Base-by-base conservation (phyloP, 2,797 vertebrate genomes). In the Gallinago solitaria region DNA sequence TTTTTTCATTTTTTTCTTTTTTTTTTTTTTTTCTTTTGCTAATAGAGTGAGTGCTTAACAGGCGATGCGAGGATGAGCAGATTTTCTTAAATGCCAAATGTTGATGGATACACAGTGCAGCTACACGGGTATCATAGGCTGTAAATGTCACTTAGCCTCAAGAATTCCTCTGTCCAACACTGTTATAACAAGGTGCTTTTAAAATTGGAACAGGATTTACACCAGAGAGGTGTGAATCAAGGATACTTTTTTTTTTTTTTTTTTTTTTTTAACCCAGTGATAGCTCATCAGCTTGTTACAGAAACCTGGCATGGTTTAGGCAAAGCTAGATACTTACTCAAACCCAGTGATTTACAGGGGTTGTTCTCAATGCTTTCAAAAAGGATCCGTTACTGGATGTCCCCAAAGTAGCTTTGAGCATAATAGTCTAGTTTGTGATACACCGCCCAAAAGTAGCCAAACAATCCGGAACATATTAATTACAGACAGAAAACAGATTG, bases 21-120 rank as follows among this genome's bases (percentile, higher is more conserved):
- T 9, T 11, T 23, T 20, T 5, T 6, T 4, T 11, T 16, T 63
- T 35, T 23, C 67, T 70, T 57, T 47, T 60, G 3, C 48, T 95
- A 89, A 91, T 96, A 91, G 68, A 94, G 60, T 79, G 77, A 96
- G 57, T 61, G 88, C 69, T 95, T 96, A 92, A 94, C 92, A 96
- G 90, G 86, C 94, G 19, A 93, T 45, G 81, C 54, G 3, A 94
- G 87, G 93, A 96, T 93, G 94, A 95, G 92, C 92, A 96, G 94
- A 96, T 96, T 96, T 96, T 91, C 96, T 95, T 93, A 96, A 96
- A 97, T 97, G 96, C 94, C 96, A 96, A 96, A 96, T 95, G 93
- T 86, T 96, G 93, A 94, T 92, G 96, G 93, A 96, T 96, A 93
- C 92, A 89, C 83, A 96, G 88, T 75, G 71, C 89, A 91, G 93